Percentiles rank a stretch among this genome's conserved stretches.
Conservation (phyloP, 2,113 vertebrate genomes). For the Oncorhynchus clarkii region DNA sequence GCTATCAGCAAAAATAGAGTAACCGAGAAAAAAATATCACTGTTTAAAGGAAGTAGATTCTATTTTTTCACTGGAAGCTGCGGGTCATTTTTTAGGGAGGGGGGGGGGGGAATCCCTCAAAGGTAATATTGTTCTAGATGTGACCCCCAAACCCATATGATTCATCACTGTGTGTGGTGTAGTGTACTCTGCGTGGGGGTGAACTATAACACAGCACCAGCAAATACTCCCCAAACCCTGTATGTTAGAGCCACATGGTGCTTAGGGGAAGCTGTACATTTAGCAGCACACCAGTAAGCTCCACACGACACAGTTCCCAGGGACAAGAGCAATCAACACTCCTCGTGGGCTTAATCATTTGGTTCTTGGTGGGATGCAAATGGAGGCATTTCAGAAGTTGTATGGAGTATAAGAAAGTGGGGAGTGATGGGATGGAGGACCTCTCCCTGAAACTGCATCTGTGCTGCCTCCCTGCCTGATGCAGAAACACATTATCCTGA, state of each 20-base stretch:
- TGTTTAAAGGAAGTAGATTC: background rate
- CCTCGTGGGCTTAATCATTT: slow-evolving; percentile 17
- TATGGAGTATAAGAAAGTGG: slow-evolving; percentile 12
- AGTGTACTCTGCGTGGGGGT: too few species aligned
- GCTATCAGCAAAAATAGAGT: background rate
- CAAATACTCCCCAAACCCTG: background rate
- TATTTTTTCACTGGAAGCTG: background rate
- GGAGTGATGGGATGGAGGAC: slow-evolving; percentile 21
- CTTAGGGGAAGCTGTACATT: slow-evolving; percentile 8
- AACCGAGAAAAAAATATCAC: background rate
- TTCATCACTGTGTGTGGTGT: background rate
- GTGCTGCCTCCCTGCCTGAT: slow-evolving; percentile 9
- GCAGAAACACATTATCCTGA: slow-evolving; percentile 5
- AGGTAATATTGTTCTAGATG: background rate
- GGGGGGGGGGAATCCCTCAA: too few species aligned
- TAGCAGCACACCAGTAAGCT: slow-evolving; percentile 5
- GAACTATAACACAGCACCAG: too few species aligned
- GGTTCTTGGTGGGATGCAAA: slow-evolving; percentile 43
- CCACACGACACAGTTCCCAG: slow-evolving; percentile 8
- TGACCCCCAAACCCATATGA: background rate
- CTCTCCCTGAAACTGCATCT: slow-evolving; percentile 47
- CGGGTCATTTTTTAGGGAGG: too few species aligned
- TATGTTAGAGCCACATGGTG: background rate
- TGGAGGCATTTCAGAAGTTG: slow-evolving; percentile 29
- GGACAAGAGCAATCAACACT: background rate